phyloP scores from a whole-genome alignment of 2,113 vertebrate genomes.

The Ursus arctos region DNA sequence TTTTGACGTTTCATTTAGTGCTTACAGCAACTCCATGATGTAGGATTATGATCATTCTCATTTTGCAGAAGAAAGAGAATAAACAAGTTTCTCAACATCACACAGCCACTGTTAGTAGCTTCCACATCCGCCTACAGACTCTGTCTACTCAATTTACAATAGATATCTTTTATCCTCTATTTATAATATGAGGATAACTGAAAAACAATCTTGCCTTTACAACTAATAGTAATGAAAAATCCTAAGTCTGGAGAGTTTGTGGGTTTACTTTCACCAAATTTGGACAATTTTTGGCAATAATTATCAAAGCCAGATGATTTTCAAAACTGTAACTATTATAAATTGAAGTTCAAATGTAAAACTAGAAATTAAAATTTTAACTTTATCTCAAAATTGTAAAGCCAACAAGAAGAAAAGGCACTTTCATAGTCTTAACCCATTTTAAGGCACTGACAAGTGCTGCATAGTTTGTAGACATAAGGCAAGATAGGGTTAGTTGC shows the following conservation, averaged over 20 bases:
- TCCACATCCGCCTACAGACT: not conserved
- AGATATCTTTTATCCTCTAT: not conserved
- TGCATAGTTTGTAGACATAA: not conserved
- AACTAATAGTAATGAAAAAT: not conserved
- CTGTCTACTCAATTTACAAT: not conserved
- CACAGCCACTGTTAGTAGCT: not conserved
- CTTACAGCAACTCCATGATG: rapidly evolving
- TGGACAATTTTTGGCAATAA: not conserved
- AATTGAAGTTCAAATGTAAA: conserved; percentile 22
- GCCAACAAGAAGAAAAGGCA: not conserved
- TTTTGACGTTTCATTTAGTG: not conserved
- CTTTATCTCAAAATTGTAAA: not conserved
- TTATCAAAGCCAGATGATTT: conserved; percentile 21
- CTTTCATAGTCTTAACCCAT: not conserved
- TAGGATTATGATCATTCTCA: not conserved
- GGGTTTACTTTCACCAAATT: not conserved
- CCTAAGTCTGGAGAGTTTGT: not conserved
- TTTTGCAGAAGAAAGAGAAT: not conserved
- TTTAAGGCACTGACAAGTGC: not conserved
- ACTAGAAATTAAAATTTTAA: not conserved
- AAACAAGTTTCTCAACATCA: not conserved
- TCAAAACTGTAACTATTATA: not conserved
- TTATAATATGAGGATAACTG: not conserved
- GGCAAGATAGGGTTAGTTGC: not conserved
- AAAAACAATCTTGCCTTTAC: not conserved